Conservation (phyloP, 2,797 vertebrate species). For the Columba guinea region DNA sequence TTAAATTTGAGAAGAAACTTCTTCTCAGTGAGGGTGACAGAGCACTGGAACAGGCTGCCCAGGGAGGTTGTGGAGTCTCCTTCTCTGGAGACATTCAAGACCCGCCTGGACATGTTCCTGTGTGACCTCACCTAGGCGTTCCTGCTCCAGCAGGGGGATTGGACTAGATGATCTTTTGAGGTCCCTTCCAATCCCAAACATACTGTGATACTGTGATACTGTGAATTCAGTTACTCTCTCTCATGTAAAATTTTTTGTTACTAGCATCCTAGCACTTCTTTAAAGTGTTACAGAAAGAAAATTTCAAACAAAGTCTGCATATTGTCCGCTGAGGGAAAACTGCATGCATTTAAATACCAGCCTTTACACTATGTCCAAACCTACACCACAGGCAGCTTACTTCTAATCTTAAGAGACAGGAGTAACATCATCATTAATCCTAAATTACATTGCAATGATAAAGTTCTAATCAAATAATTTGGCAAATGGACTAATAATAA, state of each 20-base stretch:
- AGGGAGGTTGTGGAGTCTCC: too few species aligned
- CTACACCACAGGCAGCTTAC: not conserved
- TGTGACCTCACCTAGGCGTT: too few species aligned
- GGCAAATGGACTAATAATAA: not conserved
- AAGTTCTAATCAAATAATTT: slow-evolving; percentile 6
- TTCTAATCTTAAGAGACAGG: slow-evolving; percentile 28
- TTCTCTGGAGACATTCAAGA: too few species aligned
- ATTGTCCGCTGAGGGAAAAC: not conserved
- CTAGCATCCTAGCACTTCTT: not conserved
- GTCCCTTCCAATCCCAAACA: too few species aligned
- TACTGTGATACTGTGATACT: too few species aligned
- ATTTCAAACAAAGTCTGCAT: not conserved
- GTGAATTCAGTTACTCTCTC: not conserved
- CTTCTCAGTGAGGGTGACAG: too few species aligned
- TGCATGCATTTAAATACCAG: not conserved
- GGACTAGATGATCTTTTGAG: too few species aligned
- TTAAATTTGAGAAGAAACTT: too few species aligned
- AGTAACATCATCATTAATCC: not conserved
- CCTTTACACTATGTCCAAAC: not conserved
- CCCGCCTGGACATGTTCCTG: too few species aligned
- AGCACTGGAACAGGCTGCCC: too few species aligned
- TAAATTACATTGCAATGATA: slow-evolving; percentile 44
- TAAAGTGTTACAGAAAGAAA: slow-evolving; percentile 43
- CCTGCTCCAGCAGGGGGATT: too few species aligned
- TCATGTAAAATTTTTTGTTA: not conserved